phyloP scores from a whole-genome alignment of 2,888 invertebrate species.

The Ophion ventricosus region DNA sequence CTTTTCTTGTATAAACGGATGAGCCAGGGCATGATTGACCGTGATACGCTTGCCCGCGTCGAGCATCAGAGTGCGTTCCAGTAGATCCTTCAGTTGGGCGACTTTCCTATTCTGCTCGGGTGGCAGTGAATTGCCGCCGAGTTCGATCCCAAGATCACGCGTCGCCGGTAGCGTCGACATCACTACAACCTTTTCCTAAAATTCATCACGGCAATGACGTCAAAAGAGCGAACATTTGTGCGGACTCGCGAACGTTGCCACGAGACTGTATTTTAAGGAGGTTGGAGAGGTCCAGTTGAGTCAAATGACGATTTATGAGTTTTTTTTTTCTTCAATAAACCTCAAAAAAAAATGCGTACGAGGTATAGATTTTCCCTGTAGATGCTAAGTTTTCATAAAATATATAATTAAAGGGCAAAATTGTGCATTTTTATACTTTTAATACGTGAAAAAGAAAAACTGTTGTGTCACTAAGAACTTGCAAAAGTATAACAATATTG shows the following conservation, averaged over 20 bases:
- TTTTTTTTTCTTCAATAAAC: too few relatives aligned
- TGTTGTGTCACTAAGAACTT: too few relatives aligned
- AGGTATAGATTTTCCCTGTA: too few relatives aligned
- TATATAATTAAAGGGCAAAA: too few relatives aligned
- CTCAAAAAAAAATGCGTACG: too few relatives aligned
- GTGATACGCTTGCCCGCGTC: slow-evolving; percentile 96
- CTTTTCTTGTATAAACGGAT: slow-evolving; percentile 98
- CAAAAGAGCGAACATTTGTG: slow-evolving; percentile 23
- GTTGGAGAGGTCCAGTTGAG: too few relatives aligned
- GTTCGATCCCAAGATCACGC: slow-evolving; percentile 93
- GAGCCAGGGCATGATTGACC: slow-evolving; percentile 96
- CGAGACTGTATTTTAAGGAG: background rate
- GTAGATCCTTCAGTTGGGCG: slow-evolving; percentile 94
- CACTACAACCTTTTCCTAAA: slow-evolving; percentile 98
- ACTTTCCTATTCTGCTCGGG: slow-evolving; percentile 96
- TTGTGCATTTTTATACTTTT: too few relatives aligned
- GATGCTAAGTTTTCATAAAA: too few relatives aligned
- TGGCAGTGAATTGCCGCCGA: slow-evolving; percentile 95
- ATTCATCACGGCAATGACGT: slow-evolving; percentile 68
- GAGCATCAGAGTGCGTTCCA: slow-evolving; percentile 95
- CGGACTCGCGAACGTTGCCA: background rate
- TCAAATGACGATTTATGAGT: too few relatives aligned
- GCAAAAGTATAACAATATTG: too few relatives aligned
- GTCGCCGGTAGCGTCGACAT: slow-evolving; percentile 95
- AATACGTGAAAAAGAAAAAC: too few relatives aligned